Percentiles rank a stretch among this genome's conserved stretches.
Conservation (phyloP, 2,797 vertebrate species). For the Squalus acanthias region DNA sequence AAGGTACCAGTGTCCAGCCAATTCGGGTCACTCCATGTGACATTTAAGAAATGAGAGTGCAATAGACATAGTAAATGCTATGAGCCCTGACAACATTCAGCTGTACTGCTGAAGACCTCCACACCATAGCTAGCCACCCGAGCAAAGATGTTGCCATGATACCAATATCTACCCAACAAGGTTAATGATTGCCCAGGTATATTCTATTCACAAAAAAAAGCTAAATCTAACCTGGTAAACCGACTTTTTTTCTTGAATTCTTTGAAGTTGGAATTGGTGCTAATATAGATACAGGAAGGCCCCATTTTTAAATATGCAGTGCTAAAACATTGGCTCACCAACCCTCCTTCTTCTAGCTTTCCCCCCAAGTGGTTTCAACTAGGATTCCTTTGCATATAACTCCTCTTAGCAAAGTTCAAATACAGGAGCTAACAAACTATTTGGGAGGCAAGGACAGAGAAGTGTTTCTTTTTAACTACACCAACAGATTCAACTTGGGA, state of each 20-base stretch:
- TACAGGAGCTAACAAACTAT: too few relatives aligned
- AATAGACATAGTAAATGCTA: background rate
- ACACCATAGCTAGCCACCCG: background rate
- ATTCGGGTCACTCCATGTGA: background rate
- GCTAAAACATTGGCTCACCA: background rate
- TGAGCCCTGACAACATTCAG: background rate
- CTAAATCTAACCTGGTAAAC: background rate
- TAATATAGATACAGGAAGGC: background rate
- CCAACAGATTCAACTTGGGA: too few relatives aligned
- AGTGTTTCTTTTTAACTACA: too few relatives aligned
- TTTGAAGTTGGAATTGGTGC: background rate
- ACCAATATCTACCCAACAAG: too few relatives aligned
- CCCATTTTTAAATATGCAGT: background rate
- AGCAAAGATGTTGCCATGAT: background rate
- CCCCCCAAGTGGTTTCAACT: background rate
- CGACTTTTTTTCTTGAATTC: background rate
- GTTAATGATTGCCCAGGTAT: too few relatives aligned
- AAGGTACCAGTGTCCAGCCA: background rate
- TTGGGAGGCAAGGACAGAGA: too few relatives aligned
- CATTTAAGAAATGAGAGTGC: background rate
- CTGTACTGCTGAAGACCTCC: background rate
- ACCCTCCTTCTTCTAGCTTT: background rate
- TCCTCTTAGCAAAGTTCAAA: too few relatives aligned
- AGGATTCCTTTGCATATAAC: too few relatives aligned
- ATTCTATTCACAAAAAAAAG: too few relatives aligned